Evolutionary conservation across 1,140 invertebrate species (phyloP).

Genomic region (Chrysoperla carnea): DNA sequence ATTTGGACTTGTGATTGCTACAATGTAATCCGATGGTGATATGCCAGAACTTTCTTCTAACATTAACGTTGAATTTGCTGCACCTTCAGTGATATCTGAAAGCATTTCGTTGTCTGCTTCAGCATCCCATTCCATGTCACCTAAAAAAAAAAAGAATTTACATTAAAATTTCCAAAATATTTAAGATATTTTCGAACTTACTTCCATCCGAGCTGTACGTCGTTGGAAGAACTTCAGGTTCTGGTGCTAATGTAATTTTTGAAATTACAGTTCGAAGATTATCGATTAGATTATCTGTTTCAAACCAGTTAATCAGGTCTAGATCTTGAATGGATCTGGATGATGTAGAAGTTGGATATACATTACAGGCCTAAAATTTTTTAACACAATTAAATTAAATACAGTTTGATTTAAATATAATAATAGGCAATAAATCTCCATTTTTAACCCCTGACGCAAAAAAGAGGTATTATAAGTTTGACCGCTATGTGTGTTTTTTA

Average conservation of each 20-base stretch:
- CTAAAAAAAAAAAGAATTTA: slow-evolving; percentile 1
- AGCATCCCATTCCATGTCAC: slow-evolving; percentile 42
- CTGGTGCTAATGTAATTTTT: slow-evolving; percentile 37
- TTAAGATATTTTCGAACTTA: slow-evolving; percentile 1
- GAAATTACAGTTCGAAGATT: slow-evolving; percentile 60
- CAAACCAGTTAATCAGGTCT: slow-evolving; percentile 54
- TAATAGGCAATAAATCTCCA: too few relatives aligned
- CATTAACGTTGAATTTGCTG: not conserved
- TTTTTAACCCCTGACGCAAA: too few relatives aligned
- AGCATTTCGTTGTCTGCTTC: slow-evolving; percentile 23
- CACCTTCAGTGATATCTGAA: slow-evolving; percentile 2
- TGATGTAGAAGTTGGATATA: slow-evolving; percentile 4
- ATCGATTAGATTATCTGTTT: slow-evolving; percentile 54
- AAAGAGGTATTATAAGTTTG: too few relatives aligned
- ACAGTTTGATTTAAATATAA: too few relatives aligned
- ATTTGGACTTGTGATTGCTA: not conserved
- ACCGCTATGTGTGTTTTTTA: too few relatives aligned
- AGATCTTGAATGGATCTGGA: slow-evolving; percentile 24
- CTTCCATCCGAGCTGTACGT: slow-evolving; percentile 35
- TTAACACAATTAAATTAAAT: too few relatives aligned
- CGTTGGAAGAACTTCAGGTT: slow-evolving; percentile 31
- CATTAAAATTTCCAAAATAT: not conserved
- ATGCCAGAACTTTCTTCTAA: not conserved
- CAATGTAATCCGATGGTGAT: not conserved
- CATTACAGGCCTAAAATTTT: slow-evolving; percentile 3